These are phyloP conservation scores for Fistularia tabacaria DNA, from an alignment of 2,797 vertebrate genomes.

Conservation along the genomic window DNA sequence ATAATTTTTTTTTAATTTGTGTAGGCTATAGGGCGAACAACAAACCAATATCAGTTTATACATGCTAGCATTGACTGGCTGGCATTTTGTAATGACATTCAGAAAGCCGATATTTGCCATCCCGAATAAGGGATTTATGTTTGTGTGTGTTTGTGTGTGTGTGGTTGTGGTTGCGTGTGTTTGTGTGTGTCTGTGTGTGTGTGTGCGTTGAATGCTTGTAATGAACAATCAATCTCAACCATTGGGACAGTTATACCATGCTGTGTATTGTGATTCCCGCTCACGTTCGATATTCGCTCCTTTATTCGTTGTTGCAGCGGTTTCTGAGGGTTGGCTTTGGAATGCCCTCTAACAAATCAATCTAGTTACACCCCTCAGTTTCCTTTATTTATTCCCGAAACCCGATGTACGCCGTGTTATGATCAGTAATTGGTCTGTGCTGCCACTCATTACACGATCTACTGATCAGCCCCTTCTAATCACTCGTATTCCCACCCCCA, in stretches of 20 bases:
- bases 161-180: not conserved
- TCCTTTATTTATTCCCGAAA: too few relatives aligned
- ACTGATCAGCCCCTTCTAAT: too few relatives aligned
- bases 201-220: not conserved
- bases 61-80: slow-evolving; percentile 45
- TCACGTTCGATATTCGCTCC: slow-evolving; percentile 12
- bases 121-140: too few relatives aligned
- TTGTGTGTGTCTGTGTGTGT: not conserved
- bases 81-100: slow-evolving; percentile 71
- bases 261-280: slow-evolving; percentile 17
- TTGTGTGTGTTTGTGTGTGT: not conserved
- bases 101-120: slow-evolving; percentile 50
- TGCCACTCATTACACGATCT: too few relatives aligned
- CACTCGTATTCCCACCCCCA: too few relatives aligned
- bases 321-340: slow-evolving; percentile 2
- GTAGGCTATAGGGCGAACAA: slow-evolving; percentile 16
- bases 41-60: slow-evolving; percentile 25
- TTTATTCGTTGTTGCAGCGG: slow-evolving; percentile 7
- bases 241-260: not conserved
- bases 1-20: not conserved
- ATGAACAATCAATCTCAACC: slow-evolving; percentile 11
- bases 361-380: not conserved
- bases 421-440: too few relatives aligned
- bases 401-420: too few relatives aligned
- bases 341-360: slow-evolving; percentile 17